A percentile compares a stretch with the other conserved stretches of the same genome.
These are phyloP conservation scores for Strigamia transsilvanica DNA, from an alignment of 2,888 invertebrate species.

Conservation along the genomic window DNA sequence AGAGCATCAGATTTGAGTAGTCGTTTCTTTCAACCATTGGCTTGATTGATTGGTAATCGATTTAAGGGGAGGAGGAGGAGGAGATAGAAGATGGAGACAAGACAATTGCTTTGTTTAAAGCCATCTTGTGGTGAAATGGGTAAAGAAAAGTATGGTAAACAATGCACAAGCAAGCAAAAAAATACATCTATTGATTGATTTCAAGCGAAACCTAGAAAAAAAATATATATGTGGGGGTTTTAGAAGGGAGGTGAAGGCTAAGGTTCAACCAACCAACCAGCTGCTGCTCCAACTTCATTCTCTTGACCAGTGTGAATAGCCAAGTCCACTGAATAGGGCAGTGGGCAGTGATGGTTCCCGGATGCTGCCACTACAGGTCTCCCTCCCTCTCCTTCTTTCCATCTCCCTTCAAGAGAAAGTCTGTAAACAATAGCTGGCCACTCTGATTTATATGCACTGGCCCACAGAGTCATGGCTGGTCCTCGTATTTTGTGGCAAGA, in stretches of 20 bases:
- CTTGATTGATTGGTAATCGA: constrained; percentile 47
- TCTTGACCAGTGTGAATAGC: constrained; percentile 49
- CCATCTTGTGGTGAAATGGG: neutral
- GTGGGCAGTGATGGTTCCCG: constrained; percentile 46
- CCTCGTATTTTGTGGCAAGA: constrained; percentile 39
- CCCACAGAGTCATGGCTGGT: constrained; percentile 31
- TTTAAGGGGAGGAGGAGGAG: neutral
- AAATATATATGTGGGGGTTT: neutral
- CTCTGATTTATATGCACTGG: constrained; percentile 51
- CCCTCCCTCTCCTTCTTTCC: constrained; percentile 23
- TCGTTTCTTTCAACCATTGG: constrained; percentile 41
- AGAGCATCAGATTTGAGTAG: constrained; percentile 37
- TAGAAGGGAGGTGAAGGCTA: neutral
- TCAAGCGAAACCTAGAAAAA: neutral
- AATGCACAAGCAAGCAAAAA: neutral
- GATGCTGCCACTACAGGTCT: constrained; percentile 48
- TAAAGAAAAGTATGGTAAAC: neutral
- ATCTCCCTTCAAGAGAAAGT: constrained; percentile 46
- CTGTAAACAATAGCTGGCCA: constrained; percentile 51
- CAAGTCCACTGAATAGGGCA: constrained; percentile 50
- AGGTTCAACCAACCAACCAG: constrained; percentile 36
- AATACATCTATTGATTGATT: neutral
- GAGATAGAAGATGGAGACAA: neutral
- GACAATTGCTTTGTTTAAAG: constrained; percentile 45
- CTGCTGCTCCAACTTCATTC: constrained; percentile 46